A percentile compares a stretch with the other conserved stretches of the same genome.
phyloP scores from a whole-genome alignment of 1,140 invertebrate species.

The Listronotus oregonensis region DNA sequence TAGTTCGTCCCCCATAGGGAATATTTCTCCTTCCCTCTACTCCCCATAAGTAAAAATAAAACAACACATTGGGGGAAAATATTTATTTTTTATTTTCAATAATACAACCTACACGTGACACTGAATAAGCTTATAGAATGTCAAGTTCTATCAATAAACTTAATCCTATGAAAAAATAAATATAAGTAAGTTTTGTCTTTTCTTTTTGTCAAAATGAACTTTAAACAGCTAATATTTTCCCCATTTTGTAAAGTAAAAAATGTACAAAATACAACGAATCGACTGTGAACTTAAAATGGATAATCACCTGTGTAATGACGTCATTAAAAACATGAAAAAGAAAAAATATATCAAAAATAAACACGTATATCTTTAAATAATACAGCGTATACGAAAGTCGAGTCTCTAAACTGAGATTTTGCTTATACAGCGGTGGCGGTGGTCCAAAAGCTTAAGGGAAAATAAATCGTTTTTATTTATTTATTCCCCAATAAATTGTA shows the following conservation, averaged over 20 bases:
- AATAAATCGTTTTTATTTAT: too few relatives aligned
- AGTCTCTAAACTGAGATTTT: too few relatives aligned
- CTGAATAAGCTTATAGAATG: constrained; percentile 15
- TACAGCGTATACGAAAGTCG: too few relatives aligned
- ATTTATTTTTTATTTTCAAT: constrained; percentile 23
- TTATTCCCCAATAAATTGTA: too few relatives aligned
- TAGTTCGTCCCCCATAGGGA: too few relatives aligned
- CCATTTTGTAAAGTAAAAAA: constrained; percentile 27
- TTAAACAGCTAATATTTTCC: constrained; percentile 41
- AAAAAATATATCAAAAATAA: constrained; percentile 8
- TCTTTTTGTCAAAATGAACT: constrained; percentile 26
- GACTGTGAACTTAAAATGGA: not conserved
- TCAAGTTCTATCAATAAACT: constrained; percentile 10
- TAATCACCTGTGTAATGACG: constrained; percentile 6
- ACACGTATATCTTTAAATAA: not conserved
- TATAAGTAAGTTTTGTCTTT: not conserved
- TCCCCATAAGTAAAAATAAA: too few relatives aligned
- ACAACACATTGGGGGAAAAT: constrained; percentile 23
- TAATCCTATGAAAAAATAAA: constrained; percentile 6
- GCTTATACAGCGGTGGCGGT: too few relatives aligned
- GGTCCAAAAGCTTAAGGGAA: too few relatives aligned
- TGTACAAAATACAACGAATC: too few relatives aligned
- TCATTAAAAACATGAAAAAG: constrained; percentile 9
- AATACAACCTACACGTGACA: constrained; percentile 9
- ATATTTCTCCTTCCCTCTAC: too few relatives aligned